Evolutionary conservation across 2,113 vertebrate genomes (phyloP).

Genomic region (Corythoichthys haematopterus): DNA sequence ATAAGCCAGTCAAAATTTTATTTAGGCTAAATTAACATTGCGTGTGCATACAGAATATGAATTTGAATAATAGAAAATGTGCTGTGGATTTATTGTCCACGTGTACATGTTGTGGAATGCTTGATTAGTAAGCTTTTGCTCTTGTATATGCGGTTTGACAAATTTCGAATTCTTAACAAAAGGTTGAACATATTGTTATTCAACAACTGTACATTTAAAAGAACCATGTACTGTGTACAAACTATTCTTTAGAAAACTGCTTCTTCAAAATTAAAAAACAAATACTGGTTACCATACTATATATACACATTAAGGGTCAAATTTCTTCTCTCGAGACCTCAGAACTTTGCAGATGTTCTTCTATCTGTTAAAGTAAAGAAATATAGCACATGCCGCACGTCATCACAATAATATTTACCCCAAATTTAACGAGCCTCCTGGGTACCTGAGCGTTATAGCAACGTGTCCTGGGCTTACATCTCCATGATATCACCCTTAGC

Average conservation of each 20-base stretch:
- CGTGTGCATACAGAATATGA: background rate
- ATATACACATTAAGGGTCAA: slow-evolving; percentile 19
- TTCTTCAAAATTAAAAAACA: background rate
- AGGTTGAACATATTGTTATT: background rate
- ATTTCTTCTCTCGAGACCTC: slow-evolving; percentile 40
- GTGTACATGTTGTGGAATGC: background rate
- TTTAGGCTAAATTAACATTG: background rate
- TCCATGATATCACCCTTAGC: slow-evolving; percentile 52
- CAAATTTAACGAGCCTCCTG: background rate
- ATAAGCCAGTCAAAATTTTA: background rate
- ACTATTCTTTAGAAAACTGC: background rate
- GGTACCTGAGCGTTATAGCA: slow-evolving; percentile 50
- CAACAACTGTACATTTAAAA: background rate
- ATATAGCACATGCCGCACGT: background rate
- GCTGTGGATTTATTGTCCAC: background rate
- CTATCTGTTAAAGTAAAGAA: slow-evolving; percentile 29
- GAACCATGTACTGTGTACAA: background rate
- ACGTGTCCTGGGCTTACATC: slow-evolving; percentile 36
- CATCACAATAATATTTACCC: background rate
- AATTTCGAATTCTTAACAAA: background rate
- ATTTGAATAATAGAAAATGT: background rate
- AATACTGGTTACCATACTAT: background rate
- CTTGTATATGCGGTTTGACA: background rate
- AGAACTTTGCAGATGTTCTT: slow-evolving; percentile 13
- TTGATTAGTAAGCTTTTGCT: background rate